These are phyloP conservation scores for Ectemnius continuus DNA, from an alignment of 2,888 invertebrate genomes.

Conservation along the genomic window DNA sequence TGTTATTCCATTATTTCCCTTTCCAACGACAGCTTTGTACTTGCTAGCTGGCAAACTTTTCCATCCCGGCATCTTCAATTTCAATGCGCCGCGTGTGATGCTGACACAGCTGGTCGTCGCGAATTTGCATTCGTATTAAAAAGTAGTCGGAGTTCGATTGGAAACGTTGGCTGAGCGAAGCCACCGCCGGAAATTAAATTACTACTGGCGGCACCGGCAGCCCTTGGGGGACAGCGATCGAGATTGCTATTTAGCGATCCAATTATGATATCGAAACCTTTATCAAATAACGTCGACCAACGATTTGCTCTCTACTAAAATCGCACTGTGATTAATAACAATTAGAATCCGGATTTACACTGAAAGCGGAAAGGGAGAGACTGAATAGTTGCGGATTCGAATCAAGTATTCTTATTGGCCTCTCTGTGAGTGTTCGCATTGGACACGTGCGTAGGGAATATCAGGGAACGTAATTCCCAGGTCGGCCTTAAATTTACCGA, in stretches of 20 bases:
- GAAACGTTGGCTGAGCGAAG: background rate
- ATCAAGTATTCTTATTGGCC: no score
- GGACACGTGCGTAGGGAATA: conserved; percentile 9
- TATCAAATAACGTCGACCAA: background rate
- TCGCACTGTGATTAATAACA: background rate
- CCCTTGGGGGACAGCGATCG: background rate
- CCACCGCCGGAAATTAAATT: background rate
- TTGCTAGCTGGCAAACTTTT: no score
- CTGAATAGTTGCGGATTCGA: background rate
- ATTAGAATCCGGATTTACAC: no score
- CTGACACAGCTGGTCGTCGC: no score
- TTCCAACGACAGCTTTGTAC: no score
- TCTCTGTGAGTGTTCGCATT: conserved; percentile 12
- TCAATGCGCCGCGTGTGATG: no score
- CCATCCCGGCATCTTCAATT: no score
- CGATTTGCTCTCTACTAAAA: background rate
- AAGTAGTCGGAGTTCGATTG: conserved; percentile 2
- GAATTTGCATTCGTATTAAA: conserved; percentile 6
- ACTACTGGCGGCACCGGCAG: background rate
- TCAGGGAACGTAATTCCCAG: background rate
- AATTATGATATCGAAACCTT: background rate
- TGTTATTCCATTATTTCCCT: no score
- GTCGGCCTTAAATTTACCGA: conserved; percentile 21
- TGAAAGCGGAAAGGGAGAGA: background rate
- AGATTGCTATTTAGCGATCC: conserved; percentile 7